Base-by-base conservation (phyloP, 64 coral and sea anemone species). In the Pocillopora damicornis region DNA sequence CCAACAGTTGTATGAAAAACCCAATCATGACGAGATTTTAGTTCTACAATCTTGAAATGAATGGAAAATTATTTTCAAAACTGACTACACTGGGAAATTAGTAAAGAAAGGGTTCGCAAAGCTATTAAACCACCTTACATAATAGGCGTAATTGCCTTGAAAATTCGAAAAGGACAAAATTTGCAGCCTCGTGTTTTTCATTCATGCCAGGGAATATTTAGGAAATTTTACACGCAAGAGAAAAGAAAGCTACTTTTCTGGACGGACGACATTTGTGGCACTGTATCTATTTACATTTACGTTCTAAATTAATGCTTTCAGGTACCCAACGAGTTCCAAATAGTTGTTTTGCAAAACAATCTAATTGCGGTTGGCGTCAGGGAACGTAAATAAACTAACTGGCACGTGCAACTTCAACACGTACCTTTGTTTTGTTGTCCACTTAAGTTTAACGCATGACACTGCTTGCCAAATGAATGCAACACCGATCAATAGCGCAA, bases 361-460 rank as follows among this genome's bases (percentile, higher is more conserved):
- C 17, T 79, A 79, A 59, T 79, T 79, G 77, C 77, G 77, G 56
- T 60, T 79, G 13, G 38, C 17, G 38, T 23, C 77, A 15, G 25
- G 16, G 20, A 79, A 38, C 35, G 36, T 37, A 30, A 75, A 42
- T 35, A 38, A 12, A 61, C 60, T 77, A 71, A 11, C 67, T 71
- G 20, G 67, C 20, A n/a, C 22, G 25, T 23, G 9, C 22, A n/a
- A 71, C 8, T 18, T 25, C 4, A n/a, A 71, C 20, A 71, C 67
- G 67, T 71, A 71, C 0, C 16, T 15, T 67, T 67, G 9, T 25
- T 5, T 20, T 8, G 67, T 71, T 25, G 22, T 26, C 8, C 22
- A 23, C n/a, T 51, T 51, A 51, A 51, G 42, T 51, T 51, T 51
- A 51, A 51, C 3, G 42, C 42, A 4, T 51, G 7, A 51, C 42